Percentiles rank a stretch among this genome's conserved stretches.
These are phyloP conservation scores for Zaprionus vittiger DNA, from an alignment of 1,140 invertebrate species.

Conservation along the genomic window DNA sequence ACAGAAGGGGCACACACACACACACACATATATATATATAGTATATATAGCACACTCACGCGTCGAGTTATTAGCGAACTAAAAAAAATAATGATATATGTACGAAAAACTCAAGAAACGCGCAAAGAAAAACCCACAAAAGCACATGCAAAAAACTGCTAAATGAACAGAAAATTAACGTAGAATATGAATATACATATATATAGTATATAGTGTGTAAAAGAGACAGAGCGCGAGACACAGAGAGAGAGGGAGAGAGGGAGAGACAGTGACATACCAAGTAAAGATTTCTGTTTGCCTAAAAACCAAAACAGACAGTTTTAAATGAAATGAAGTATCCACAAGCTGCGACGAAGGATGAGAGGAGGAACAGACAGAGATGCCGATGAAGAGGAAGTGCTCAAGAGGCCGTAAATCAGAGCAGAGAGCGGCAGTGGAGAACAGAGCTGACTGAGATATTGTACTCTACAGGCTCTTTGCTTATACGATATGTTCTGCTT, in stretches of 20 bases:
- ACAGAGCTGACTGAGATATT: conserved; percentile 15
- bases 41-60: conserved; percentile 38
- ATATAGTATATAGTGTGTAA: conserved; percentile 1
- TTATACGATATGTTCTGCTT: conserved; percentile 29
- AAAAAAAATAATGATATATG: conserved; percentile 25
- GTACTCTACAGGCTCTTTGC: conserved; percentile 34
- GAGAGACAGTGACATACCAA: not conserved
- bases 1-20: conserved; percentile 10
- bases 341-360: conserved; percentile 30
- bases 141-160: conserved; percentile 41
- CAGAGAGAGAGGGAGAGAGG: not conserved
- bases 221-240: not conserved
- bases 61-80: conserved; percentile 57
- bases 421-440: conserved; percentile 32
- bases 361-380: conserved; percentile 28
- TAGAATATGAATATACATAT: not conserved
- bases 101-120: conserved; percentile 33
- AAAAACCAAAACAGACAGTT: not conserved
- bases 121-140: conserved; percentile 10
- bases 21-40: conserved; percentile 17
- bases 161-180: conserved; percentile 45
- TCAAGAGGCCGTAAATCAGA: conserved; percentile 67
- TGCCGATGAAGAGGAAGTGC: conserved; percentile 72
- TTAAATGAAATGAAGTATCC: conserved; percentile 28
- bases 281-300: not conserved